phyloP scores from a whole-genome alignment of 2,797 vertebrate species.

The Sphenopsis melanotis region DNA sequence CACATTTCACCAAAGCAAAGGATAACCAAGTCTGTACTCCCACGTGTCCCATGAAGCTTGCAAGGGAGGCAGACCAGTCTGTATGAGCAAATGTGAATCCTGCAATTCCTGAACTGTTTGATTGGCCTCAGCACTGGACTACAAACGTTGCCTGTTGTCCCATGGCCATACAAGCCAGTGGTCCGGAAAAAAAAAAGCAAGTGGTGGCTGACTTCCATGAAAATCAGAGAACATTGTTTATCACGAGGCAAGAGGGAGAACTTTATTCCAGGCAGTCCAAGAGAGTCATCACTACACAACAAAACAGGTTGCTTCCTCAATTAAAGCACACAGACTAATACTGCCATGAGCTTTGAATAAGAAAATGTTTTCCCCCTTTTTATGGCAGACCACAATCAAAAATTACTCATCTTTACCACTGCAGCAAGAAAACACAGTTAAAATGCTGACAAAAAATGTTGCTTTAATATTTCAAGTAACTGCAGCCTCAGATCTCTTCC shows the following conservation, averaged over 20 bases:
- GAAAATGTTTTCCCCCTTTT: background rate
- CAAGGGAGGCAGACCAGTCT: background rate
- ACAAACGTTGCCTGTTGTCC: background rate
- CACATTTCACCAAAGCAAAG: background rate
- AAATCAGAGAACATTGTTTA: background rate
- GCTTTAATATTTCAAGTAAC: background rate
- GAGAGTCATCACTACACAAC: background rate
- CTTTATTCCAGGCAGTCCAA: background rate
- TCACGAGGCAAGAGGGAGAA: background rate
- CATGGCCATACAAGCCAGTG: background rate
- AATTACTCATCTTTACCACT: background rate
- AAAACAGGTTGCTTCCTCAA: background rate
- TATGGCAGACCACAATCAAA: background rate
- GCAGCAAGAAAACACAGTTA: background rate
- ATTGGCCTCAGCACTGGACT: background rate
- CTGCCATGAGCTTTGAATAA: background rate
- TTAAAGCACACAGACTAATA: background rate
- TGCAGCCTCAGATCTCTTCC: background rate
- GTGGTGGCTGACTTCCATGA: background rate
- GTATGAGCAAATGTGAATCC: accelerated
- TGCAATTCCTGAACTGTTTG: background rate
- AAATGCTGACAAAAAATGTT: background rate
- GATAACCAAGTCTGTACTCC: background rate
- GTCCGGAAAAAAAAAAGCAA: background rate
- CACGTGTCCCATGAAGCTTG: background rate